Base-by-base conservation (phyloP, 2,888 invertebrate species). In the Scaptomyza tumidula region DNA sequence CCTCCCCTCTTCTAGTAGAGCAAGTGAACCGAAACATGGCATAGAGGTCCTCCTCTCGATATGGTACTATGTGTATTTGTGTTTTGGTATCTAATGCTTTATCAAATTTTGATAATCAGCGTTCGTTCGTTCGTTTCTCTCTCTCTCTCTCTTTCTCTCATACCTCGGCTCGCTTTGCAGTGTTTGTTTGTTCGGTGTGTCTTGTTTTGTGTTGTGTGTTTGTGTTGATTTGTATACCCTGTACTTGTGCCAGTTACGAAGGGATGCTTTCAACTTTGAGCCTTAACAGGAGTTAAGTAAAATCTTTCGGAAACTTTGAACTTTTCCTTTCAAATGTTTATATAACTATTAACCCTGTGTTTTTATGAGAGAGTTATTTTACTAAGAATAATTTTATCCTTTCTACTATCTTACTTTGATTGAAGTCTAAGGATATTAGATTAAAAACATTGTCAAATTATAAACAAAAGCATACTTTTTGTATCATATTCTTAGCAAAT, bases 31-130 rank as follows among this genome's bases (percentile, higher is more conserved):
- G 71, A 54, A 78, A 52, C 87, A 48, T 35, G 55, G 54, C 63
- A 52, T 46, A 63, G 63, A 56, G 46, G 67, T 67, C 76, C 57
- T 67, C 76, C 57, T 67, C 66, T 45, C 64, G 71, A 56, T 62
- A 59, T 31, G 35, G 45, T 60, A n/a, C 41, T 65, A 27, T 62
- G 45, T 61, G 49, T 45, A 39, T 67, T 50, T 72, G 62, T 80
- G 55, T 61, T 73, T 63, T 64, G 68, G 68, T 68, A 75, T 85
- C 86, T 85, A 79, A 73, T 67, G 69, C 59, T 58, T 88, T 88
- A 88, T 88, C 89, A 75, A 71, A 65, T 61, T 71, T 78, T 82
- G 88, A 88, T 88, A 86, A 88, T 89, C 87, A 80, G 67, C 66
- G 60, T 79, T 16, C 16, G 59, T 61, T 75, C 75, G 75, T 83